Base-by-base conservation (phyloP, 1,140 invertebrate species). In the Ceratosolen fusciceps region DNA sequence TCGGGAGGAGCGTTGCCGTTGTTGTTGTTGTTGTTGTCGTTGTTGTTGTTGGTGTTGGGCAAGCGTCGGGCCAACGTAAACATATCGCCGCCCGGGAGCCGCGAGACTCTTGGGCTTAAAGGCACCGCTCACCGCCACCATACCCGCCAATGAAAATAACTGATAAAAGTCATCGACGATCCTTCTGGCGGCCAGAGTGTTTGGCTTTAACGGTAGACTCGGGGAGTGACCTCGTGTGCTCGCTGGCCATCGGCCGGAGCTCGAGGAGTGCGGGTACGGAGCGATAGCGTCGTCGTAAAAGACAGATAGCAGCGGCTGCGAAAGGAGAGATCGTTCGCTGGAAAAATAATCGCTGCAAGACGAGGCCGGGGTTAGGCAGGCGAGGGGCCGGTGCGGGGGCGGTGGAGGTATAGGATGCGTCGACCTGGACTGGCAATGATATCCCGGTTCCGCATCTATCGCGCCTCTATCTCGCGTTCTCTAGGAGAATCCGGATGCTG, bases 401-500 rank as follows among this genome's bases (percentile, higher is more conserved):
- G n/a, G n/a, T n/a, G n/a, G n/a, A n/a, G n/a, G n/a, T n/a, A n/a
- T n/a, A n/a, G n/a, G n/a, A n/a, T n/a, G n/a, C 29, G 34, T 65
- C 60, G 60, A 65, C 29, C 60, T 65, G 31, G 14, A 31, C 34
- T 19, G 2, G 60, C n/a, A n/a, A n/a, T 34, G 39, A 43, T 67
- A 67, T 43, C 65, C 7, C 14, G 43, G 65, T 67, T 43, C 29
- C 58, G 29, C 10, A 29, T 34, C 29, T 62, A 31, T 62, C 43
- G 43, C 43, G 7, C 43, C 58, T 62, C 58, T 34, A 26, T 34
- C 34, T 62, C 58, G 29, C 58, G 2, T 34, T 26, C 29, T 29
- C 47, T 72, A 56, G 49, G 24, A 72, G 49, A 49, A 72, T 72
- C 70, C 70, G 70, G 52, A 31, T 56, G 39, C n/a, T n/a, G n/a